Evolutionary conservation across 1,140 invertebrate genomes (phyloP).

Genomic region (Pygmarrhopalites habei): DNA sequence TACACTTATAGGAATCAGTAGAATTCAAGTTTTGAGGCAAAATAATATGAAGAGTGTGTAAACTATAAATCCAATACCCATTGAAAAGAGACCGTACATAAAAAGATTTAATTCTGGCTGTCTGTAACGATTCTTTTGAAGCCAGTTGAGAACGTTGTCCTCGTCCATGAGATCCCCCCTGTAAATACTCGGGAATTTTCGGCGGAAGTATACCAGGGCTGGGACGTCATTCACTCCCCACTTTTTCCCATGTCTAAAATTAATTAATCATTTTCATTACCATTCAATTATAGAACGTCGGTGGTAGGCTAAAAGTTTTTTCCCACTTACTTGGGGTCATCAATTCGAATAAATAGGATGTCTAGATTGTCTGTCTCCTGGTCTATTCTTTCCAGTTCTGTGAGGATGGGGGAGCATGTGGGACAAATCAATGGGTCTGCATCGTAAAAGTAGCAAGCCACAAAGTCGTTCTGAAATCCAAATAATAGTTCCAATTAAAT

Average conservation of each 20-base stretch:
- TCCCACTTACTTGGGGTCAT: conserved; percentile 69
- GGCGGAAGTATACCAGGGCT: conserved; percentile 86
- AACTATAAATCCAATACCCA: conserved; percentile 74
- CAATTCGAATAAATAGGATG: conserved; percentile 92
- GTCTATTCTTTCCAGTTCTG: conserved; percentile 84
- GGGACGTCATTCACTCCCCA: conserved; percentile 80
- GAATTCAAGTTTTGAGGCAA: conserved; percentile 72
- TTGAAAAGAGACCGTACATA: conserved; percentile 83
- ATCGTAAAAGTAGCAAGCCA: conserved; percentile 95
- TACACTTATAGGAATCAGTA: too few relatives aligned
- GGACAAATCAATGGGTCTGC: conserved; percentile 58
- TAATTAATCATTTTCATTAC: too few relatives aligned
- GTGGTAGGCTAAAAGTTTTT: too few relatives aligned
- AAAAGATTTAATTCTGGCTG: conserved; percentile 89
- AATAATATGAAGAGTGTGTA: conserved; percentile 86
- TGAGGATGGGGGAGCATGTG: conserved; percentile 69
- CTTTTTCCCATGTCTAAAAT: too few relatives aligned
- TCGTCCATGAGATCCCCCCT: conserved; percentile 56
- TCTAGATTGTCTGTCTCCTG: conserved; percentile 88
- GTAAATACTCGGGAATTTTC: conserved; percentile 88
- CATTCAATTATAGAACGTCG: too few relatives aligned
- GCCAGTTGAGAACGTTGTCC: conserved; percentile 71
- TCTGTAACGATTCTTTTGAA: conserved; percentile 83
- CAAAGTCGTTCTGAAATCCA: conserved; percentile 68
- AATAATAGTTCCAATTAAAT: neutral